Conservation (phyloP, 30 jellyfish, hydroid and myxozoan genomes). For the Mastigias papua region DNA sequence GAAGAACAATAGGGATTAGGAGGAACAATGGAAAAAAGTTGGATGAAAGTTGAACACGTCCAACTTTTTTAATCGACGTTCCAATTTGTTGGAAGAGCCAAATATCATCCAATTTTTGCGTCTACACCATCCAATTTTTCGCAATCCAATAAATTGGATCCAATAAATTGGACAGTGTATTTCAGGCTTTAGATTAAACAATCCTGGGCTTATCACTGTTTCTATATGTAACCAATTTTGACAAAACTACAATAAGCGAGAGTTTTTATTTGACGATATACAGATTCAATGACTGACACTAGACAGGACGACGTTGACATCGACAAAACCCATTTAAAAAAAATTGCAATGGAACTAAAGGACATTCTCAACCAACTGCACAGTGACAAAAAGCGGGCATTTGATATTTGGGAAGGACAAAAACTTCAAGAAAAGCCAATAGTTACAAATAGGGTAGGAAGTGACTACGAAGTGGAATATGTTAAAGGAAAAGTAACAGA, state of each 20-base stretch:
- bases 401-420: slow-evolving; percentile 65
- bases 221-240: too few species aligned
- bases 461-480: slow-evolving; percentile 74
- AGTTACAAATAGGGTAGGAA: slow-evolving; percentile 52
- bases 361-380: slow-evolving; percentile 81
- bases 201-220: too few species aligned
- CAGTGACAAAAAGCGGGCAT: slow-evolving; percentile 30
- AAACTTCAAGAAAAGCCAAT: slow-evolving; percentile 27
- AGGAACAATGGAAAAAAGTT: too few species aligned
- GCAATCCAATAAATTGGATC: too few species aligned
- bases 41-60: too few species aligned
- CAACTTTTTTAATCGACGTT: too few species aligned
- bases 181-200: too few species aligned
- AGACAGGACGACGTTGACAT: slow-evolving; percentile 40
- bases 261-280: neutral
- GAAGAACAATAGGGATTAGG: too few species aligned
- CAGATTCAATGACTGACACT: slow-evolving; percentile 62
- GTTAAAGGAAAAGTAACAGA: slow-evolving; percentile 61
- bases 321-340: slow-evolving; percentile 67
- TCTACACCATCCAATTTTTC: too few species aligned
- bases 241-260: neutral
- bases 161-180: too few species aligned
- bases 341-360: slow-evolving; percentile 76
- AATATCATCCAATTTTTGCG: too few species aligned
- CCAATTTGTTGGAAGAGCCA: too few species aligned